Conservation (phyloP, 1,140 invertebrate species). For the Listronotus bonariensis region DNA sequence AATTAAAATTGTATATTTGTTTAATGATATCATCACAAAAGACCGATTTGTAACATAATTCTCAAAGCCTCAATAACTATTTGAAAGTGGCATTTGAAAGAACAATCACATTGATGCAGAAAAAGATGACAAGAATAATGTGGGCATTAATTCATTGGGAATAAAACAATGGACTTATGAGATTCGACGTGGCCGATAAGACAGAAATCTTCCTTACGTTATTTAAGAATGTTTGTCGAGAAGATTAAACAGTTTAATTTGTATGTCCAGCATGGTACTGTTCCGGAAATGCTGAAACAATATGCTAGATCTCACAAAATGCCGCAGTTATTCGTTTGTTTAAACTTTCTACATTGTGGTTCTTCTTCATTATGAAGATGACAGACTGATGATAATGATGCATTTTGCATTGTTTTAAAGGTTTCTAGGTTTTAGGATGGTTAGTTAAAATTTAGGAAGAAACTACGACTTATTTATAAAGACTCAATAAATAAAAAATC, state of each 20-base stretch:
- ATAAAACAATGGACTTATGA: conserved; percentile 38
- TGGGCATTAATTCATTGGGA: conserved; percentile 40
- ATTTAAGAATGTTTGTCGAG: conserved; percentile 25
- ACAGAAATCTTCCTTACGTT: conserved; percentile 38
- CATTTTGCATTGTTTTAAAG: conserved; percentile 26
- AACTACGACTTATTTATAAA: neutral
- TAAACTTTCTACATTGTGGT: conserved; percentile 31
- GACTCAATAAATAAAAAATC: no score
- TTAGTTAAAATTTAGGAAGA: conserved; percentile 6
- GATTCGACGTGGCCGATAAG: conserved; percentile 40
- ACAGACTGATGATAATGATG: conserved; percentile 22
- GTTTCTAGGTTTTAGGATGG: conserved; percentile 9
- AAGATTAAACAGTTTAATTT: conserved; percentile 35
- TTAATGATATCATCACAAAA: no score
- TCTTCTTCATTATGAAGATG: conserved; percentile 20
- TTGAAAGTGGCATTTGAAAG: conserved; percentile 1
- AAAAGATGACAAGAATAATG: conserved; percentile 40
- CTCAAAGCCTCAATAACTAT: no score
- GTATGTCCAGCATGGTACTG: conserved; percentile 32
- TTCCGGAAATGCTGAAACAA: conserved; percentile 38
- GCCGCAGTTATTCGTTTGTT: conserved; percentile 9
- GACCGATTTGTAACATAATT: no score
- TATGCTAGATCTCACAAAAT: conserved; percentile 21
- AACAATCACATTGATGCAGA: conserved; percentile 30
- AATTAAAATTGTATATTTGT: no score